Evolutionary conservation across 1,140 invertebrate genomes (phyloP).

Genomic region (Cotesia glomerata): DNA sequence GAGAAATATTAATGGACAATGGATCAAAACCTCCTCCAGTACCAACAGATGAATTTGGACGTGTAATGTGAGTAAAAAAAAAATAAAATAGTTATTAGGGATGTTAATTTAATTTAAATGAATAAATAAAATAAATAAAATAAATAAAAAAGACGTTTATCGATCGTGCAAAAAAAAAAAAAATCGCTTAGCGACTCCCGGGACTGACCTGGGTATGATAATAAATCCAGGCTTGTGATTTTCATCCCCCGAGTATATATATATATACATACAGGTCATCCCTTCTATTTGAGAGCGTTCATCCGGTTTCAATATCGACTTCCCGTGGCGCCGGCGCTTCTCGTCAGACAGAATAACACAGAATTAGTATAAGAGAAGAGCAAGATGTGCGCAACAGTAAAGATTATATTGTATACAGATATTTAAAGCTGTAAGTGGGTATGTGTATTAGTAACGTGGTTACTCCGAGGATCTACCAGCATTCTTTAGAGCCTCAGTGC

Average conservation of each 20-base stretch:
- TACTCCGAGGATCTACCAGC: conserved; percentile 27
- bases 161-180: background rate
- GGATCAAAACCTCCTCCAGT: conserved; percentile 40
- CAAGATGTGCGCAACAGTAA: conserved; percentile 16
- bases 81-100: background rate
- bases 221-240: conserved; percentile 19
- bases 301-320: conserved; percentile 22
- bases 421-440: background rate
- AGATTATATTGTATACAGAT: conserved; percentile 32
- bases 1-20: conserved; percentile 43
- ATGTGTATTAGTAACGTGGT: background rate
- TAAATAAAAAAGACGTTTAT: background rate
- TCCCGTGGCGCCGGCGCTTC: conserved; percentile 24
- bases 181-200: background rate
- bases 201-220: conserved; percentile 13
- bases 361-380: background rate
- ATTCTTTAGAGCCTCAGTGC: conserved; percentile 41
- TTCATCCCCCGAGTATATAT: background rate
- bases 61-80: conserved; percentile 44
- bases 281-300: conserved; percentile 6
- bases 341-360: background rate
- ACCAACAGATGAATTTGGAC: conserved; percentile 47
- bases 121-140: background rate
- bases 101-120: background rate
- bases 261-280: background rate